Evolutionary conservation across 2,113 vertebrate genomes (phyloP).

Genomic region (Gulo gulo): DNA sequence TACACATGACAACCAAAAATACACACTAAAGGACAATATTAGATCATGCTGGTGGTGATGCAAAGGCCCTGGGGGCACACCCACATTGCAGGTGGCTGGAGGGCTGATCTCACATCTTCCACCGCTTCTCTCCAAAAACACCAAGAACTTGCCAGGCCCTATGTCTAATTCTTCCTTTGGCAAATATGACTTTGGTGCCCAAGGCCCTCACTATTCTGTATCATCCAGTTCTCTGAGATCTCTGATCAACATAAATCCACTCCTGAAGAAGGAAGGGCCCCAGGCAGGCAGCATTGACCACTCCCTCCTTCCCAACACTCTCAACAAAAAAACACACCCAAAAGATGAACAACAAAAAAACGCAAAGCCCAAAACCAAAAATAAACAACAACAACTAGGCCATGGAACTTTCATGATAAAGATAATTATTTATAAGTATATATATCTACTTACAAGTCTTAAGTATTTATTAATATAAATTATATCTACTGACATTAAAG

Average conservation of each 20-base stretch:
- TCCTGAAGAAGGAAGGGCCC: not conserved
- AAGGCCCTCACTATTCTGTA: not conserved
- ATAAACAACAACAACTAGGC: not conserved
- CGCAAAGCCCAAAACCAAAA: not conserved
- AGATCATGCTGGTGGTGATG: not conserved
- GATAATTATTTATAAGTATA: not conserved
- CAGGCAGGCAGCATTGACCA: accelerated
- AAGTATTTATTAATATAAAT: not conserved
- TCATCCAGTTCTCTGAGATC: not conserved
- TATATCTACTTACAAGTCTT: not conserved
- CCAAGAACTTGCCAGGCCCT: not conserved
- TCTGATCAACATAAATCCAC: not conserved
- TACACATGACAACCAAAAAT: not conserved
- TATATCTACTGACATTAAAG: slow-evolving; percentile 1
- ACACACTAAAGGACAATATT: not conserved
- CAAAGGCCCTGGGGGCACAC: not conserved
- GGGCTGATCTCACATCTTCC: slow-evolving; percentile 19
- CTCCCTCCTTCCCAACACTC: not conserved
- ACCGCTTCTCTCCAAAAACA: not conserved
- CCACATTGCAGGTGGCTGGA: not conserved
- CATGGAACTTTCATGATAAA: not conserved
- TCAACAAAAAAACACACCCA: not conserved
- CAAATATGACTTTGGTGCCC: not conserved
- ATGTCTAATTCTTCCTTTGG: not conserved
- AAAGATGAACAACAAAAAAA: not conserved